Conservation (phyloP, 1,140 invertebrate species). For the Coenobita brevimanus region DNA sequence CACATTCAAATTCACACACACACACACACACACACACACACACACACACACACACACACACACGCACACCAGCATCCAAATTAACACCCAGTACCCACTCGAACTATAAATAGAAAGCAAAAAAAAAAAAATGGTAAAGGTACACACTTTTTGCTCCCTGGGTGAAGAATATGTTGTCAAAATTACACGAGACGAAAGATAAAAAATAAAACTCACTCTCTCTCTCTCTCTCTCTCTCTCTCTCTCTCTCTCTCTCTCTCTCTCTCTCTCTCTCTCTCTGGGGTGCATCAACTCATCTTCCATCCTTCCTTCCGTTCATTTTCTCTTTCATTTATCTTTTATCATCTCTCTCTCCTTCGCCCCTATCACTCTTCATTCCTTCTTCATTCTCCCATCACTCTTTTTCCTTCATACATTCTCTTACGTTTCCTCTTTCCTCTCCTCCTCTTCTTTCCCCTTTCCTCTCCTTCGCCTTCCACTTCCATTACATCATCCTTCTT, state of each 20-base stretch:
- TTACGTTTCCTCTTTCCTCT: too few species aligned
- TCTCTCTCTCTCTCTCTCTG: constrained; percentile 10
- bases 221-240: background rate
- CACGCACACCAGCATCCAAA: background rate
- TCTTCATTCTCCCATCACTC: too few species aligned
- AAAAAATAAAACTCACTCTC: background rate
- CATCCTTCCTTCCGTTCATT: background rate
- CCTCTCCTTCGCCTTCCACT: background rate
- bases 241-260: constrained; percentile 36
- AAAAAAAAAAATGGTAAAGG: too few species aligned
- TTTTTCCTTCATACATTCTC: too few species aligned
- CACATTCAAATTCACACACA: too few species aligned
- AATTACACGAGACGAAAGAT: too few species aligned
- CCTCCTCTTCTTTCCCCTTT: background rate
- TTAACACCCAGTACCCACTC: background rate
- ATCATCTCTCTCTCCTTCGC: background rate
- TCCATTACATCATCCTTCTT: background rate
- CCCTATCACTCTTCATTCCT: background rate
- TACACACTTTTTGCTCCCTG: too few species aligned
- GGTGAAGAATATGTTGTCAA: too few species aligned
- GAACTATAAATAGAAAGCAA: too few species aligned
- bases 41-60: background rate
- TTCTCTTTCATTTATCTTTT: background rate
- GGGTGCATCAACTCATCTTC: background rate
- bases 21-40: constrained; percentile 21